Conservation (phyloP, 2,797 vertebrate genomes). For the Saxicola maurus region DNA sequence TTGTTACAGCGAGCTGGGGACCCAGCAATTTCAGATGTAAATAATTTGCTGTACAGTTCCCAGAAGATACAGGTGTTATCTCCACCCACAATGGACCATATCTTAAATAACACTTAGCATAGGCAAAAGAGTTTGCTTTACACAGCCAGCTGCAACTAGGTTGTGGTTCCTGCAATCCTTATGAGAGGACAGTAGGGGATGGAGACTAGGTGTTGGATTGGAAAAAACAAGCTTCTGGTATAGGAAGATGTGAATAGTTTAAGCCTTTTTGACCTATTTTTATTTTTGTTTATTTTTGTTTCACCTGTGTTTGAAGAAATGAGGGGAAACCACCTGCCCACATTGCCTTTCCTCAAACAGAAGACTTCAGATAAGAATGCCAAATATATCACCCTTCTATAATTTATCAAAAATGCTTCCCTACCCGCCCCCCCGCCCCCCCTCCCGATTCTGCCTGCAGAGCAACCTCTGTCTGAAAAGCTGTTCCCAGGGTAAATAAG, state of each 20-base stretch:
- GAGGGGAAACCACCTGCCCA: conserved; percentile 1
- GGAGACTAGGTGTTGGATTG: background rate
- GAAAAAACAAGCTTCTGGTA: background rate
- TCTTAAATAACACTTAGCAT: conserved; percentile 39
- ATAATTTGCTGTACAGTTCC: background rate
- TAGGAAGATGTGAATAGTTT: background rate
- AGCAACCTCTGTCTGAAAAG: conserved; percentile 25
- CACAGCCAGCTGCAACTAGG: background rate
- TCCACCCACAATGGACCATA: background rate
- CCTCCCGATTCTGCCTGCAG: background rate
- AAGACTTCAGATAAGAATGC: conserved; percentile 6
- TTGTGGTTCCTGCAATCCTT: background rate
- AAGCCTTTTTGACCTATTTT: background rate
- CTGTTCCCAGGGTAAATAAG: conserved; percentile 39
- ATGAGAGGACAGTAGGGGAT: background rate
- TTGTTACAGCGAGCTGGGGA: background rate
- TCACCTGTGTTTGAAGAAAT: background rate
- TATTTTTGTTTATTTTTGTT: background rate
- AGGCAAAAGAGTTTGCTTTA: conserved; percentile 8
- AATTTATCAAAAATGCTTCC: conserved; percentile 4
- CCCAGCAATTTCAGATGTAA: background rate
- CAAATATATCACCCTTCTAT: background rate
- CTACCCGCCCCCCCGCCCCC: too few relatives aligned
- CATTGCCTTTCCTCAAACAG: background rate
- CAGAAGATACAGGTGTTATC: background rate